Base-by-base conservation (phyloP, 2,888 invertebrate species). In the Tanypteryx hageni region DNA sequence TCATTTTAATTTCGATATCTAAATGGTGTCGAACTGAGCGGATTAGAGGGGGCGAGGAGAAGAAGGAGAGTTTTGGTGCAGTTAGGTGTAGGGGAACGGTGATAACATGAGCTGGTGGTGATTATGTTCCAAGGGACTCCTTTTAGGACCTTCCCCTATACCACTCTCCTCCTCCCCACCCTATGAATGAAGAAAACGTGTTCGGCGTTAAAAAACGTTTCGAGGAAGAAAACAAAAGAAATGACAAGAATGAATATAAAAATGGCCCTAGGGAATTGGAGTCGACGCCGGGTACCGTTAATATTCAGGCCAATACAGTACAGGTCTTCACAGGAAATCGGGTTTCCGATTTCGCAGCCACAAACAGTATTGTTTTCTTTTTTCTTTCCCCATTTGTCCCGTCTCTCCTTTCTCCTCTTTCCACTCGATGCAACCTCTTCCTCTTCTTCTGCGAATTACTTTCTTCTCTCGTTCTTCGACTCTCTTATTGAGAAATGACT, bases 241-340 rank as follows among this genome's bases (percentile, higher is more conserved):
- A 89, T 56, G 64, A 89, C 61, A 61, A 59, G 59, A 86, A 86
- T 61, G 86, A 57, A 86, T 61, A 86, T 86, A 61, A 64, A 86
- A 86, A 64, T 27, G 11, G 89, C 31, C 89, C 64, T 44, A 64
- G 64, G 44, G 89, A 89, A 68, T 86, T 31, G 61, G 86, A 86
- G 86, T 86, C 64, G 61, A 89, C 64, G 22, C 89, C 89, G 89
- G 64, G 31, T 64, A 61, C 89, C 89, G 89, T 89, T 89, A 89
- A 64, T 58, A 89, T 89, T 64, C 64, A 68, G 89, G 89, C 89
- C 89, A 89, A 89, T 89, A 89, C 64, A 44, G 18, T 89, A 44
- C 64, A 56, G 89, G 89, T 89, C 89, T 89, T 89, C 89, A 56
- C 89, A 89, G 89, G 89, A 89, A 89, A 64, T 89, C 89, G n/a